phyloP scores from a whole-genome alignment of 2,113 vertebrate genomes.

The Cyanoderma ruficeps region DNA sequence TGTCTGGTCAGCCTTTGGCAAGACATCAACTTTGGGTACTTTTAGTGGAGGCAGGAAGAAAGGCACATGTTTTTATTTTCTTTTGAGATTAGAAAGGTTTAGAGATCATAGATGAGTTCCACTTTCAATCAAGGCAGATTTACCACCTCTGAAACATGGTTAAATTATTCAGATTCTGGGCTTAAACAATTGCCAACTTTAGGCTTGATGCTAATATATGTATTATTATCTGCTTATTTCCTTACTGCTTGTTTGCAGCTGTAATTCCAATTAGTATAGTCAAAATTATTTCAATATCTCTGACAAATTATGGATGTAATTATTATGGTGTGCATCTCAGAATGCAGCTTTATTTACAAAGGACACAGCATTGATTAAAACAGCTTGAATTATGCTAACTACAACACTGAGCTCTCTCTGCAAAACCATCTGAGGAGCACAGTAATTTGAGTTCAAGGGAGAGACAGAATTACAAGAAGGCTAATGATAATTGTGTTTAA shows the following conservation, averaged over 20 bases:
- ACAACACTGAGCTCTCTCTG: neutral
- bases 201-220: neutral
- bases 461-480: neutral
- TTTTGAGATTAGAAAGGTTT: neutral
- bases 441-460: conserved; percentile 49
- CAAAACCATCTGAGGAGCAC: conserved; percentile 28
- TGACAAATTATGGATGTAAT: conserved; percentile 22
- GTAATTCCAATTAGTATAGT: conserved; percentile 17
- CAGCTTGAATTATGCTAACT: conserved; percentile 33
- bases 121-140: neutral
- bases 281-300: conserved; percentile 30
- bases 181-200: neutral
- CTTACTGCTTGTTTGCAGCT: neutral
- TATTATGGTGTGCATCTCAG: neutral
- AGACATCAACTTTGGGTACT: neutral
- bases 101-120: neutral
- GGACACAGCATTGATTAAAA: conserved; percentile 35
- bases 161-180: neutral
- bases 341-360: conserved; percentile 33
- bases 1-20: neutral
- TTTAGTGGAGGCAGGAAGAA: neutral
- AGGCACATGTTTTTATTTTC: neutral
- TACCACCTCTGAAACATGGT: neutral
- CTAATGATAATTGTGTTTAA: conserved; percentile 43
- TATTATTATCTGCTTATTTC: conserved; percentile 19